These are phyloP conservation scores for Kuschelorhynchus macadamiae DNA, from an alignment of 2,888 invertebrate genomes.

Conservation along the genomic window DNA sequence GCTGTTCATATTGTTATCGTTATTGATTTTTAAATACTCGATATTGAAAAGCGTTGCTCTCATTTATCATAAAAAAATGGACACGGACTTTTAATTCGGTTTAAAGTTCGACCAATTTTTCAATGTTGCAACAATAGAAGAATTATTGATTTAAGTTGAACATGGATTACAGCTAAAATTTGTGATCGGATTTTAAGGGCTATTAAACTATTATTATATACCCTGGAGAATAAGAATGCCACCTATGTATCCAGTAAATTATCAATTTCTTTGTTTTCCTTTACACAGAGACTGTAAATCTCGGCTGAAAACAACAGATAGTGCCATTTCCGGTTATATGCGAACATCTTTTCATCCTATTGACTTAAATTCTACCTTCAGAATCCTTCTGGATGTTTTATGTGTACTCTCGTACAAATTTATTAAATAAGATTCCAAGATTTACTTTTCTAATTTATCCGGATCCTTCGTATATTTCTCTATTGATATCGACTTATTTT, in stretches of 20 bases:
- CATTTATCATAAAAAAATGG: too few species aligned
- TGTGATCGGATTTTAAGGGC: background rate
- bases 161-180: too few species aligned
- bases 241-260: slow-evolving; percentile 36
- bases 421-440: slow-evolving; percentile 30
- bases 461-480: slow-evolving; percentile 5
- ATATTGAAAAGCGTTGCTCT: too few species aligned
- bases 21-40: too few species aligned
- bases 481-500: too few species aligned
- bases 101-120: too few species aligned
- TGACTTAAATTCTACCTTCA: slow-evolving; percentile 43
- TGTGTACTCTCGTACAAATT: slow-evolving; percentile 32
- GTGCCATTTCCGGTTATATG: slow-evolving; percentile 44
- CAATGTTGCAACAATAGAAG: too few species aligned
- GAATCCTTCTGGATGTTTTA: slow-evolving; percentile 37
- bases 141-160: too few species aligned
- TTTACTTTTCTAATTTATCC: slow-evolving; percentile 25
- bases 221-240: background rate
- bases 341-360: slow-evolving; percentile 41
- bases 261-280: slow-evolving; percentile 38
- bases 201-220: slow-evolving; percentile 1
- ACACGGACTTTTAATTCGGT: too few species aligned
- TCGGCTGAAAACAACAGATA: slow-evolving; percentile 42
- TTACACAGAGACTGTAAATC: slow-evolving; percentile 39
- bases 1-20: too few species aligned